Conservation (phyloP, 2,797 vertebrate genomes). For the Acanthopagrus latus region DNA sequence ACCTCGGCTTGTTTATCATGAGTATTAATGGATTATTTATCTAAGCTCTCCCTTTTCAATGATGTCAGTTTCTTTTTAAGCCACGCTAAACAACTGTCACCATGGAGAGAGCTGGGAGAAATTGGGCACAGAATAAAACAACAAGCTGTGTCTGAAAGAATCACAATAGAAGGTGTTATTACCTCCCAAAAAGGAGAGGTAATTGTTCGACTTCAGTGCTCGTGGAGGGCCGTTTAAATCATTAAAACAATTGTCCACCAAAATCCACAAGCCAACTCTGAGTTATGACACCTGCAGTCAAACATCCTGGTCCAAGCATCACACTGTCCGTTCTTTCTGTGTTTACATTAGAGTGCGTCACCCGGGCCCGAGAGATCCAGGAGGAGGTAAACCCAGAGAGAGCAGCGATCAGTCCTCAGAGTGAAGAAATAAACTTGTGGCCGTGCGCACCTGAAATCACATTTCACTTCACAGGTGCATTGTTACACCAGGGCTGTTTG, state of each 20-base stretch:
- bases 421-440: slow-evolving; percentile 66
- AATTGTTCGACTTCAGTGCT: slow-evolving; percentile 49
- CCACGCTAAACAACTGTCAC: slow-evolving; percentile 53
- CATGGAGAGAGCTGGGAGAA: slow-evolving; percentile 47
- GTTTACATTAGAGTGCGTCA: slow-evolving; percentile 70
- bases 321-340: slow-evolving; percentile 56
- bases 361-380: slow-evolving; percentile 44
- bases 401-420: slow-evolving; percentile 34
- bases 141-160: slow-evolving; percentile 53
- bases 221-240: slow-evolving; percentile 56
- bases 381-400: slow-evolving; percentile 47
- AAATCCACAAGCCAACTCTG: slow-evolving; percentile 66
- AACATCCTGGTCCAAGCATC: slow-evolving; percentile 69
- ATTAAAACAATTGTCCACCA: slow-evolving; percentile 70
- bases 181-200: slow-evolving; percentile 38
- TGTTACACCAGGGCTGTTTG: slow-evolving; percentile 11
- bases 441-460: slow-evolving; percentile 76
- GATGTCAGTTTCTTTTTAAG: slow-evolving; percentile 43
- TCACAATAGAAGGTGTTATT: slow-evolving; percentile 46
- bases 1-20: slow-evolving; percentile 48
- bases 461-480: slow-evolving; percentile 57
- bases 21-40: slow-evolving; percentile 42
- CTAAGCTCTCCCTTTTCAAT: slow-evolving; percentile 30
- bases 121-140: slow-evolving; percentile 57
- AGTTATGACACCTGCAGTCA: slow-evolving; percentile 76